phyloP scores from a whole-genome alignment of 2,113 vertebrate genomes.

The Phyllostomus discolor region DNA sequence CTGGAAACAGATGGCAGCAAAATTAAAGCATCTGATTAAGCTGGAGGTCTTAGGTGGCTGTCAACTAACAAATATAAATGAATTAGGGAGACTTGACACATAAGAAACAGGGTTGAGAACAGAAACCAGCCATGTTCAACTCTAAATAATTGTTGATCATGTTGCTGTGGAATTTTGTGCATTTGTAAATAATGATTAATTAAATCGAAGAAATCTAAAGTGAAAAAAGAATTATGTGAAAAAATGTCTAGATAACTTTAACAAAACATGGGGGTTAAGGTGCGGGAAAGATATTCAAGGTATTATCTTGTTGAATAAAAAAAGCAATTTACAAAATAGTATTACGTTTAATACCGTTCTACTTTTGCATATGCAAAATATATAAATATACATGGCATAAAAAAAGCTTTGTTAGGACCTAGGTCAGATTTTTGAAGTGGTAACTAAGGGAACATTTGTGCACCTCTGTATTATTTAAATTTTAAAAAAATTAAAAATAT shows the following conservation, averaged over 20 bases:
- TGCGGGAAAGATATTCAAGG: background rate
- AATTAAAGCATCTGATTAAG: constrained; percentile 59
- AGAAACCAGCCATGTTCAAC: background rate
- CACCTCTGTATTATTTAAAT: background rate
- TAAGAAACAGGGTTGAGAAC: background rate
- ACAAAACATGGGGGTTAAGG: background rate
- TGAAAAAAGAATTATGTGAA: constrained; percentile 30
- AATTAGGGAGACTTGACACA: background rate
- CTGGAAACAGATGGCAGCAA: constrained; percentile 61
- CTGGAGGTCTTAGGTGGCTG: constrained; percentile 41
- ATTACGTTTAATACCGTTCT: background rate
- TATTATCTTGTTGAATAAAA: background rate
- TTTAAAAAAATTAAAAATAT: background rate
- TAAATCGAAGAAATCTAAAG: background rate
- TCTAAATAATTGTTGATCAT: background rate
- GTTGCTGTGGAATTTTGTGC: background rate
- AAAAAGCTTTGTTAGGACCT: background rate
- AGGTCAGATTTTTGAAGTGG: background rate
- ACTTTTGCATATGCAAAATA: background rate
- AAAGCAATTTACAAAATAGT: background rate
- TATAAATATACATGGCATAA: background rate
- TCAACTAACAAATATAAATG: constrained; percentile 48
- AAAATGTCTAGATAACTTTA: background rate
- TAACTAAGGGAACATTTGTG: background rate
- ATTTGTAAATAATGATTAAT: constrained; percentile 40